These are phyloP conservation scores for Sialis fuliginosa DNA, from an alignment of 2,888 invertebrate species.

Conservation along the genomic window DNA sequence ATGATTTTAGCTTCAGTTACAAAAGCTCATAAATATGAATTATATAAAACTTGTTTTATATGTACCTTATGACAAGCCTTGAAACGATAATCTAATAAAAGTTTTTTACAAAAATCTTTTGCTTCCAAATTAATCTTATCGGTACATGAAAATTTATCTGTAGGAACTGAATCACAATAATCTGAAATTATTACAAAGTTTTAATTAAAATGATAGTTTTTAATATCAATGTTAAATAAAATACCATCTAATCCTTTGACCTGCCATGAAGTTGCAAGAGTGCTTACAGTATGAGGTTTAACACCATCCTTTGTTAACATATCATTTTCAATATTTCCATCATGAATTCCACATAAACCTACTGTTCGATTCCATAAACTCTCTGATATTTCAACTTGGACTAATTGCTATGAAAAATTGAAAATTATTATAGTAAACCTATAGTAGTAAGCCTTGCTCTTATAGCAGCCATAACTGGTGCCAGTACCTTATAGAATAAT, in stretches of 20 bases:
- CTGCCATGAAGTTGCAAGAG: constrained; percentile 41
- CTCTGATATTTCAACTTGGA: constrained; percentile 48
- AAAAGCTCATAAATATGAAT: constrained; percentile 2
- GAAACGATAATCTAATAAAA: constrained; percentile 47
- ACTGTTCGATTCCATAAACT: constrained; percentile 60
- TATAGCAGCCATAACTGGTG: no score
- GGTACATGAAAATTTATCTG: no score
- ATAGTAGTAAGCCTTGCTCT: no score
- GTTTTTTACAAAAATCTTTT: constrained; percentile 36
- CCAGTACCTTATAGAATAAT: no score
- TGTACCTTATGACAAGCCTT: constrained; percentile 39
- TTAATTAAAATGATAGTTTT: no score
- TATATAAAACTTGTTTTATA: constrained; percentile 7
- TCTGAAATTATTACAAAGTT: no score
- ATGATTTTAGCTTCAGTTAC: background rate
- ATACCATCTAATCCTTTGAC: constrained; percentile 16
- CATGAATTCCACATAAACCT: constrained; percentile 66
- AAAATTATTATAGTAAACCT: background rate
- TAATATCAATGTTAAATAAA: background rate
- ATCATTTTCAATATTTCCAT: constrained; percentile 54
- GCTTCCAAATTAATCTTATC: constrained; percentile 22
- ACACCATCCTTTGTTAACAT: constrained; percentile 40
- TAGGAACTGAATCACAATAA: no score
- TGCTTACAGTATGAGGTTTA: constrained; percentile 25
- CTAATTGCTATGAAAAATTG: constrained; percentile 30